A percentile compares a stretch with the other conserved stretches of the same genome.
Conservation (phyloP, 1,140 invertebrate species). For the Diabrotica virgifera region DNA sequence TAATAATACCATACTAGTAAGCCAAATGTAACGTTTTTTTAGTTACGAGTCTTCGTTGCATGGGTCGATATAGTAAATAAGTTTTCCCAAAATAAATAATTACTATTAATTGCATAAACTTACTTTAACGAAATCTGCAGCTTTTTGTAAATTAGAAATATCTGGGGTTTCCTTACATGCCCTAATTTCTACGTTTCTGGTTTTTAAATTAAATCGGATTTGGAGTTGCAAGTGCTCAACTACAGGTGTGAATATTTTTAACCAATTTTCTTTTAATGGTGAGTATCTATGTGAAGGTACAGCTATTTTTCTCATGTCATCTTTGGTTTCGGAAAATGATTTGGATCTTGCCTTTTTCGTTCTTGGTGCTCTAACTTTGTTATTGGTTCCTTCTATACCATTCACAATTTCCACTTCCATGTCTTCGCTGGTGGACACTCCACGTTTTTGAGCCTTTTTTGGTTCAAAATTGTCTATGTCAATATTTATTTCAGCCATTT, state of each 20-base stretch:
- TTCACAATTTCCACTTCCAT: slow-evolving; percentile 65
- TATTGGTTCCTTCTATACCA: slow-evolving; percentile 59
- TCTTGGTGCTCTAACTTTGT: slow-evolving; percentile 47
- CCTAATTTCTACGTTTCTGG: slow-evolving; percentile 85
- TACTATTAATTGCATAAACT: slow-evolving; percentile 6
- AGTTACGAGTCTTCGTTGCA: no score
- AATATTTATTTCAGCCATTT: slow-evolving; percentile 50
- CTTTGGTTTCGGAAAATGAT: slow-evolving; percentile 56
- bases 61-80: no score
- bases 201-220: slow-evolving; percentile 92
- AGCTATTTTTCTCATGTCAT: slow-evolving; percentile 60
- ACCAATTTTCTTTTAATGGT: slow-evolving; percentile 94
- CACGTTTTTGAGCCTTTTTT: slow-evolving; percentile 55
- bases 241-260: slow-evolving; percentile 94
- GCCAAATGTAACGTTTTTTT: no score
- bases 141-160: slow-evolving; percentile 91
- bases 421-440: slow-evolving; percentile 49
- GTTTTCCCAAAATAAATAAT: background rate
- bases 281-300: slow-evolving; percentile 75
- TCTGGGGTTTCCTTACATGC: slow-evolving; percentile 76
- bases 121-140: slow-evolving; percentile 92
- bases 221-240: slow-evolving; percentile 94
- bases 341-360: slow-evolving; percentile 55
- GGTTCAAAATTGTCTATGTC: slow-evolving; percentile 57
- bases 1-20: no score